These are phyloP conservation scores for Plumapathes pennacea DNA, from an alignment of 92 coral and sea anemone genomes.

Conservation along the genomic window DNA sequence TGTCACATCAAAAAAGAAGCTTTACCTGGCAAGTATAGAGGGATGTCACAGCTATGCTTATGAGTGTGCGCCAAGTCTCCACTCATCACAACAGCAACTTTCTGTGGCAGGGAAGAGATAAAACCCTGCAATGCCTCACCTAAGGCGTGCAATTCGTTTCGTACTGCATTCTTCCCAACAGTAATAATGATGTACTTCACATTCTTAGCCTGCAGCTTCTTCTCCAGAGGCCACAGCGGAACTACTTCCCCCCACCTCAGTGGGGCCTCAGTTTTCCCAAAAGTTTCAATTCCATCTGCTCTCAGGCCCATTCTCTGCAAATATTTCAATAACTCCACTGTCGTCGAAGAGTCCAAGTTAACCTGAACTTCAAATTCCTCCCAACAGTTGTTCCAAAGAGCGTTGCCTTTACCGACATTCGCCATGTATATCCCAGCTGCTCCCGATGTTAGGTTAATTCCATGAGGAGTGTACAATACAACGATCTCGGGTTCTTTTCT, in stretches of 20 bases:
- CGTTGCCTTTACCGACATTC: conserved; percentile 48
- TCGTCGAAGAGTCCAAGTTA: conserved; percentile 32
- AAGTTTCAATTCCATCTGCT: conserved; percentile 61
- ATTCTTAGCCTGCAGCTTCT: conserved; percentile 24
- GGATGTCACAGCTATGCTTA: conserved; percentile 24
- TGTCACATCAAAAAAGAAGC: not conserved
- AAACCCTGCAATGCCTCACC: conserved; percentile 46
- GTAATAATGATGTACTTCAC: conserved; percentile 57
- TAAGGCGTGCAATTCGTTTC: conserved; percentile 24
- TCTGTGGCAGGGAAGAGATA: conserved; percentile 26
- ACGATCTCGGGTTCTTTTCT: conserved; percentile 45
- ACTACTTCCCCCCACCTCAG: conserved; percentile 82
- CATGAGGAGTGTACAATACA: conserved; percentile 69
- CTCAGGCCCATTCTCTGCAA: conserved; percentile 32
- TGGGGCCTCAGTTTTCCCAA: conserved; percentile 55
- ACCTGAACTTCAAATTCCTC: conserved; percentile 50
- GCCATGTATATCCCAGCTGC: conserved; percentile 53
- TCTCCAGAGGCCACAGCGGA: conserved; percentile 65
- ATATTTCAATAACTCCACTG: conserved; percentile 37
- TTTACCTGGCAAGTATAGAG: conserved; percentile 61
- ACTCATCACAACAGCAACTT: conserved; percentile 63
- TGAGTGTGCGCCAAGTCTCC: conserved; percentile 75
- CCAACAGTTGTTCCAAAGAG: conserved; percentile 76
- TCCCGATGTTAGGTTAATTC: conserved; percentile 52
- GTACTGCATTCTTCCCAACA: not conserved